These are phyloP conservation scores for Oreonectes daqikongensis DNA, from an alignment of 2,797 vertebrate genomes.

Conservation along the genomic window DNA sequence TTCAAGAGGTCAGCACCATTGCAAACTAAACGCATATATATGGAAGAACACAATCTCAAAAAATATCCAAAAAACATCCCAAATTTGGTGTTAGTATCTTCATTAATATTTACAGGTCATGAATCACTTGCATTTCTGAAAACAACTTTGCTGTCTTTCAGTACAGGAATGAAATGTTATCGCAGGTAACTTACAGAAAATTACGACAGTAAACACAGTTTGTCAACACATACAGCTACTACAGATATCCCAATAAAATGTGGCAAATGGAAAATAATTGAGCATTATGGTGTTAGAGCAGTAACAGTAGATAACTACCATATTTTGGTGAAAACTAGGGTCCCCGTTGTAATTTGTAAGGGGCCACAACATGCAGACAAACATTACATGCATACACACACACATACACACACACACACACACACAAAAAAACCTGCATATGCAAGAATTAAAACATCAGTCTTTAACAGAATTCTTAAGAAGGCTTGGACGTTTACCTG, in stretches of 20 bases:
- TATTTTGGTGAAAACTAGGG: background rate
- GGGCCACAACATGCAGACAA: constrained; percentile 1
- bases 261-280: background rate
- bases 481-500: constrained; percentile 46
- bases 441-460: background rate
- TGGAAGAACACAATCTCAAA: constrained; percentile 41
- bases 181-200: background rate
- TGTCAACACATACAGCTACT: background rate
- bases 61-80: constrained; percentile 51
- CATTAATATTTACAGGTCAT: background rate
- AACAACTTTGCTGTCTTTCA: background rate
- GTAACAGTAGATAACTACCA: background rate
- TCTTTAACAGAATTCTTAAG: constrained; percentile 25
- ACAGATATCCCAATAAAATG: background rate
- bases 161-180: constrained; percentile 12
- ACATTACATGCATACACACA: background rate
- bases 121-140: background rate
- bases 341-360: background rate
- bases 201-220: background rate
- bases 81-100: constrained; percentile 16
- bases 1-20: constrained; percentile 11
- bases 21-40: constrained; percentile 19
- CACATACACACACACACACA: background rate
- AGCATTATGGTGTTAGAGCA: background rate
- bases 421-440: constrained; percentile 36